Evolutionary conservation across 35 echinoderm and acorn worm species (phyloP), one percentile per base, ranked within the genome.

Genomic region (Anneissia japonica): DNA sequence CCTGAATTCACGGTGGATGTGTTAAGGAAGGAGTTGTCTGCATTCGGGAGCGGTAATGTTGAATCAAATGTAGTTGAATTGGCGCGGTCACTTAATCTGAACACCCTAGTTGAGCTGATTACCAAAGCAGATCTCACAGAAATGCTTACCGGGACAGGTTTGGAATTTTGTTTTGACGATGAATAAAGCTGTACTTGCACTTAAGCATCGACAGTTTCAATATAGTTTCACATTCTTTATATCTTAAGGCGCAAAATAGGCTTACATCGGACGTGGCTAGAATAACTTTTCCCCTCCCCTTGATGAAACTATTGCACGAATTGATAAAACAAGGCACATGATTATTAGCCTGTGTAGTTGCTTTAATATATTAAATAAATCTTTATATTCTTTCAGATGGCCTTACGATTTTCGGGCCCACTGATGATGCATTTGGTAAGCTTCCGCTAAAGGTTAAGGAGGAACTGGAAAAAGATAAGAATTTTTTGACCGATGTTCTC

Each of bases 371-470:
- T 64, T 16, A 2, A 19, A 16, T 64, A 12, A 16, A n/a, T n/a
- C n/a, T n/a, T n/a, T n/a, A 9, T 64, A 12, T 77, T 39, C 4
- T 37, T 35, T 76, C 37, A 87, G 85, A 74, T 37, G 34, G 34
- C 23, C 78, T 87, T 46, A 87, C 85, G 5, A 4, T 87, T 7
- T 87, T 87, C 39, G 86, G 76, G 0, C 86, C 86, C 0, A 72
- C 30, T 31, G 36, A 87, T 76, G 86, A 79, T 0, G 86, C 86
- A 19, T 79, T 87, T 30, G 37, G n/a, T 3, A 35, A 26, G 1
- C 16, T 80, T 21, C 0, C 10, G 6, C 4, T 32, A 17, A 16
- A 17, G 19, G 46, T 0, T 19, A 0, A 64, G 30, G 10, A 26
- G 1, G 10, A 23, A 12, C 21, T 64, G 5, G 51, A 64, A 64